These are phyloP conservation scores for Coregonus suidteri DNA, from an alignment of 2,797 vertebrate genomes.

Conservation along the genomic window DNA sequence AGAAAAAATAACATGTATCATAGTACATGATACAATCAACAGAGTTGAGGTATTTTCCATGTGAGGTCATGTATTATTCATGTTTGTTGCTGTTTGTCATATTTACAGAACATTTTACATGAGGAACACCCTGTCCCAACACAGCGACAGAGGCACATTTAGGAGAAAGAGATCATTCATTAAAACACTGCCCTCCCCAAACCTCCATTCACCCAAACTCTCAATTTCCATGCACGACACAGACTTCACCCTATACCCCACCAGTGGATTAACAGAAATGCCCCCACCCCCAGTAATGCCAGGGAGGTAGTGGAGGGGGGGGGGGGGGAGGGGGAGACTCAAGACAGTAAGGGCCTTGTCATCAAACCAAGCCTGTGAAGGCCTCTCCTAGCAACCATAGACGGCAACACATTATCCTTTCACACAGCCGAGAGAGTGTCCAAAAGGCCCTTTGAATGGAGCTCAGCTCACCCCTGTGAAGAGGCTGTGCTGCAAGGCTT, in stretches of 20 bases:
- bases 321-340: slow-evolving; percentile 19
- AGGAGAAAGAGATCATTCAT: slow-evolving; percentile 39
- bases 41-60: neutral
- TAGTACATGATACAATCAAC: neutral
- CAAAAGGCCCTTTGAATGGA: slow-evolving; percentile 70
- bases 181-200: slow-evolving; percentile 14
- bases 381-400: slow-evolving; percentile 79
- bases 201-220: slow-evolving; percentile 13
- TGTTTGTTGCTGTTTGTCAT: neutral
- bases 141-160: slow-evolving; percentile 6
- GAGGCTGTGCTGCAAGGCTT: slow-evolving; percentile 19
- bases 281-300: neutral
- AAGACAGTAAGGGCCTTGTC: slow-evolving; percentile 71
- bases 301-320: neutral
- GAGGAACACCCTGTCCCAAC: slow-evolving; percentile 11
- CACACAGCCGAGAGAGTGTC: slow-evolving; percentile 63
- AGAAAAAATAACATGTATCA: neutral
- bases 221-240: neutral
- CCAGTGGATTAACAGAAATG: neutral
- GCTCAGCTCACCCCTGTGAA: slow-evolving; percentile 41
- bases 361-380: slow-evolving; percentile 73
- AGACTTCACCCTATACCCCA: neutral
- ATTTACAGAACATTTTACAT: slow-evolving; percentile 13
- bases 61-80: slow-evolving; percentile 21
- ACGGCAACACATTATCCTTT: slow-evolving; percentile 69